Evolutionary conservation across 2,797 vertebrate species (phyloP).

Genomic region (Lemur catta): DNA sequence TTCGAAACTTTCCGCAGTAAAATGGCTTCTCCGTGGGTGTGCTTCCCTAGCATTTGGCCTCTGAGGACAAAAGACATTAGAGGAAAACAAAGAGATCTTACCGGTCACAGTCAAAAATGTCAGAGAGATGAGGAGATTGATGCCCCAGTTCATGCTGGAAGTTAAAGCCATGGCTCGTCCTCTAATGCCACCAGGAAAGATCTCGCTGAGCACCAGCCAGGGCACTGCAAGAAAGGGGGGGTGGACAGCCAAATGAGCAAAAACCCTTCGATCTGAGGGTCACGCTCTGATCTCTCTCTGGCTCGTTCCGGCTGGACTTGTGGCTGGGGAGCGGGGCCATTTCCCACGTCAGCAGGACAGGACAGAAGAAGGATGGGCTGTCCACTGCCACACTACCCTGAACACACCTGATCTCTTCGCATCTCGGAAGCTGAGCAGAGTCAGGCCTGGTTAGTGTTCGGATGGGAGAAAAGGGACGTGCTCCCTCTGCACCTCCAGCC

Average conservation of each 20-base stretch:
- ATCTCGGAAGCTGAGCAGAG: background rate
- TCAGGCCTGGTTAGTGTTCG: background rate
- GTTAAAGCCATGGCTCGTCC: conserved; percentile 94
- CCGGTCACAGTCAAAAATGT: conserved; percentile 95
- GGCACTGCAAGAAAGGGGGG: conserved; percentile 88
- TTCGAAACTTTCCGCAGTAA: background rate
- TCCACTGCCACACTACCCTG: too few species aligned
- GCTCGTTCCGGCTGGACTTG: fast-evolving
- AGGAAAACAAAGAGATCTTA: conserved; percentile 78
- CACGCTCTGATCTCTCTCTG: background rate
- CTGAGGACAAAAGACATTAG: background rate
- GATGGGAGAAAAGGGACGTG: background rate
- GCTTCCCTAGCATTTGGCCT: background rate
- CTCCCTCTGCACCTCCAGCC: background rate
- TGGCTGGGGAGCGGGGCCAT: background rate
- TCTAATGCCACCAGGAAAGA: conserved; percentile 94
- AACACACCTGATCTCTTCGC: background rate
- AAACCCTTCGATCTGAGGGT: background rate
- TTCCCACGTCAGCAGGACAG: background rate
- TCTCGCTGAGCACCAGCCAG: conserved; percentile 95
- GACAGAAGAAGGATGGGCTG: background rate
- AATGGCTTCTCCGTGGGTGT: background rate
- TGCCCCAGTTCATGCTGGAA: conserved; percentile 95
- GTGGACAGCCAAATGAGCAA: background rate
- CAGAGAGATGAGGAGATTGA: conserved; percentile 95